Base-by-base conservation (phyloP, 2,797 vertebrate species). In the Cottoperca gobio region DNA sequence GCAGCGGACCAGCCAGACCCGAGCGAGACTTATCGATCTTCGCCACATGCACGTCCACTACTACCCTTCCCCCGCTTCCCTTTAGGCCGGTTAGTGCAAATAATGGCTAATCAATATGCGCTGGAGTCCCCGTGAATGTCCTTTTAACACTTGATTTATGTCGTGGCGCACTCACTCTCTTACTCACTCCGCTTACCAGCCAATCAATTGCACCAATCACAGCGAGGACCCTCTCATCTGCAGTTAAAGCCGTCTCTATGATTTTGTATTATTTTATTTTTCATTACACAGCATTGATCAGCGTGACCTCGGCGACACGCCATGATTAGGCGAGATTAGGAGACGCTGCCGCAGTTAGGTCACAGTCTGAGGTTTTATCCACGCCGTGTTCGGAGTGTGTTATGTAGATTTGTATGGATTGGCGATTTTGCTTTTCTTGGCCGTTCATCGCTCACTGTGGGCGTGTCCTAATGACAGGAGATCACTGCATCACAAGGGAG, bases 81-180 rank as follows among this genome's bases (percentile, higher is more conserved):
- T 92, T n/a, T 72, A 87, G 94, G 93, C 95, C 95, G 42, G 94
- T 97, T 97, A 96, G 94, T 93, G 86, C 95, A 96, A 97, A 97
- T 97, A 96, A 97, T 96, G 96, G 95, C 96, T 95, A 96, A 97
- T 97, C 97, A 95, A 97, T 97, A 96, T 92, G 91, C 94, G 86
- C 93, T 93, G 94, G 92, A 93, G 94, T 94, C 95, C 94, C 94
- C 64, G 85, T 89, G 91, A 95, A 94, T 91, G 95, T 96, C 94
- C 95, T 96, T 95, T 95, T 95, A 96, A 94, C 94, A 92, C 94
- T 94, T 95, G 95, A 97, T 96, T 96, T 95, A 96, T 97, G 94
- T 81, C 83, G 58, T 88, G 65, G 89, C 90, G 60, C 93, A 12
- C 82, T 73, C 57, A 0, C 72, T 66, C 86, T 39, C 85, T 81